Percentiles rank a stretch among this genome's conserved stretches.
Conservation (phyloP, 2,888 invertebrate species). For the Adela reaumurella region DNA sequence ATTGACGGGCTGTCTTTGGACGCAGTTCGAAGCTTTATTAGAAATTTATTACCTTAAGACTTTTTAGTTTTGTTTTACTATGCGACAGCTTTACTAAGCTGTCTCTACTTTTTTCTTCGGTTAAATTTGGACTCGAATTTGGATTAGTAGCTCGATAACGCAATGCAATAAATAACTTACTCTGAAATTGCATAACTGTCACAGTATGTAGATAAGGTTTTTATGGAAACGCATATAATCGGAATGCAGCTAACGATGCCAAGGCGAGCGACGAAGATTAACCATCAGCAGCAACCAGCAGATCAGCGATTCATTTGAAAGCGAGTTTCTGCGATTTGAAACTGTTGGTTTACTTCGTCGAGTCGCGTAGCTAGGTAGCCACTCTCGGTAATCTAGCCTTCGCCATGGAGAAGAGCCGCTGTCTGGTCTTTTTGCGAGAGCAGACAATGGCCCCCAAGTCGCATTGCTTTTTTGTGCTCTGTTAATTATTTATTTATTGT, state of each 20-base stretch:
- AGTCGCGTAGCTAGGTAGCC: not conserved
- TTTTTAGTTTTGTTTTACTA: too few relatives aligned
- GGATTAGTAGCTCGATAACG: too few relatives aligned
- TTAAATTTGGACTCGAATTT: too few relatives aligned
- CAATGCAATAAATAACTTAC: too few relatives aligned
- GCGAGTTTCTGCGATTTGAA: not conserved
- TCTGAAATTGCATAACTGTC: too few relatives aligned
- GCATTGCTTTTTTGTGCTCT: conserved; percentile 24
- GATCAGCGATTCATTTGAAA: not conserved
- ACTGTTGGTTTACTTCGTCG: not conserved
- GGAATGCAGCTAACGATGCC: not conserved
- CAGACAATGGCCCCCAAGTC: conserved; percentile 13
- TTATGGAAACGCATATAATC: not conserved
- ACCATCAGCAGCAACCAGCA: too few relatives aligned
- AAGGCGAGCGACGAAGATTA: not conserved
- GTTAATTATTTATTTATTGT: conserved; percentile 38
- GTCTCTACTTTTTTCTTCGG: too few relatives aligned
- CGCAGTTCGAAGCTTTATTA: too few relatives aligned
- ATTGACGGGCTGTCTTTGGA: too few relatives aligned
- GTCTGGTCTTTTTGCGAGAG: conserved; percentile 19
- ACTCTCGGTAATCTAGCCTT: not conserved
- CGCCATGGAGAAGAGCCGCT: not conserved
- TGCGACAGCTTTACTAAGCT: too few relatives aligned
- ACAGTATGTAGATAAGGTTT: too few relatives aligned
- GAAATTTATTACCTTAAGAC: too few relatives aligned